Evolutionary conservation across 2,797 vertebrate genomes (phyloP).

Genomic region (Anguilla obscura): DNA sequence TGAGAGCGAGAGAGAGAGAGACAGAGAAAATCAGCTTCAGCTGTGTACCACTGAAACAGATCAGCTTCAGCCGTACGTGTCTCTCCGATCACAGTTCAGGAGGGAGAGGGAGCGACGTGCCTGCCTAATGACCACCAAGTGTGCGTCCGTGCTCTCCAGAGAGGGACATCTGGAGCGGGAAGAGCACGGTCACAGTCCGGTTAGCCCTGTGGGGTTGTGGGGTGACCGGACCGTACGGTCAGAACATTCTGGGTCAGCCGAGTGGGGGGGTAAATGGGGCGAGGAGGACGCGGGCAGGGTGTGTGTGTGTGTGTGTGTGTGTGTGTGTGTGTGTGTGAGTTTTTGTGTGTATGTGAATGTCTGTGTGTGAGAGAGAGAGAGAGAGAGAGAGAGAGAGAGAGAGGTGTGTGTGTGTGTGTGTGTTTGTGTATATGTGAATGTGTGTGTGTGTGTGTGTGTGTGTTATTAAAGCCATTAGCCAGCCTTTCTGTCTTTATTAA

Average conservation of each 20-base stretch:
- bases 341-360: no score
- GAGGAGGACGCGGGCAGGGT: neutral
- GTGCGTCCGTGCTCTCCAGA: neutral
- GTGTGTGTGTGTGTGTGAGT: no score
- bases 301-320: no score
- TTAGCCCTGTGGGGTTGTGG: neutral
- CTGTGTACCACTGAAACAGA: no score
- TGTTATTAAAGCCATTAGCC: neutral
- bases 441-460: no score
- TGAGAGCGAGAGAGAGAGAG: neutral
- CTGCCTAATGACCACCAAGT: neutral
- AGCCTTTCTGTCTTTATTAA: slow-evolving; percentile 9
- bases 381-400: no score
- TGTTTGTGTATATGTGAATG: no score
- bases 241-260: neutral
- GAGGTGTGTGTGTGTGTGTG: no score
- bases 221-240: neutral
- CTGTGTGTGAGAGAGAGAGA: no score
- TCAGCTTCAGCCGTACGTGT: no score
- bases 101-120: neutral
- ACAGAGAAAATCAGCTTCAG: no score
- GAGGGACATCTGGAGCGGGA: neutral
- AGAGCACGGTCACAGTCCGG: neutral
- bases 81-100: neutral
- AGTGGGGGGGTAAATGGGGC: neutral